phyloP scores from a whole-genome alignment of 2,888 invertebrate species.

The Harpalus rufipes region DNA sequence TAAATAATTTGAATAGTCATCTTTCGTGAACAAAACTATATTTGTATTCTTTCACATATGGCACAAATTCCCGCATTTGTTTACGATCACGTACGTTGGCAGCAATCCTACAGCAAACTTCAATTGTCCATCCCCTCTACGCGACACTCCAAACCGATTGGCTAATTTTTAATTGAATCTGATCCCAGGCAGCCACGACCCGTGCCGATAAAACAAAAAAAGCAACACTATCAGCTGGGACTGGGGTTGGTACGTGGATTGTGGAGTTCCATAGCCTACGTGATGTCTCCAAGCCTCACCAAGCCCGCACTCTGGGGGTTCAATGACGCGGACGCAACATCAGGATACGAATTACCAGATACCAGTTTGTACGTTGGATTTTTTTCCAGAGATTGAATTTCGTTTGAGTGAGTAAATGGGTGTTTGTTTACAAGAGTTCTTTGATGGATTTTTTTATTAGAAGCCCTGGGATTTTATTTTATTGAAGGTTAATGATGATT shows the following conservation, averaged over 20 bases:
- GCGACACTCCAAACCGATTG: constrained; percentile 64
- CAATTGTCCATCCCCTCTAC: constrained; percentile 11
- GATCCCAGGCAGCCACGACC: constrained; percentile 56
- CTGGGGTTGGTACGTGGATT: constrained; percentile 24
- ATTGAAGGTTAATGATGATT: constrained; percentile 1
- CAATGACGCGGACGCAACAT: constrained; percentile 9
- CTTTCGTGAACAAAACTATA: no score
- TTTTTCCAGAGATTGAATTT: constrained; percentile 34
- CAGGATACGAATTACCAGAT: constrained; percentile 33
- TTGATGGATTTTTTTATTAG: constrained; percentile 41
- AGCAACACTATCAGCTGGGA: constrained; percentile 45
- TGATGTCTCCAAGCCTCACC: constrained; percentile 58
- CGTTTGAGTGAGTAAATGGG: constrained; percentile 40
- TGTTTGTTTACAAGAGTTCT: constrained; percentile 46
- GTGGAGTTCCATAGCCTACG: constrained; percentile 37
- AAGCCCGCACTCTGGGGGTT: constrained; percentile 25
- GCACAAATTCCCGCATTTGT: not conserved
- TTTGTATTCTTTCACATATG: no score
- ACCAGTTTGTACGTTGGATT: constrained; percentile 28
- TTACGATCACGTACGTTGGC: not conserved
- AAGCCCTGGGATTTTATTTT: not conserved
- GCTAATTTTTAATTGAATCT: constrained; percentile 66
- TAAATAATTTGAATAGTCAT: no score
- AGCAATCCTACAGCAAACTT: not conserved
- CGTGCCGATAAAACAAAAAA: constrained; percentile 60